Conservation (phyloP, 2,888 invertebrate genomes). For the Athalia cordata region DNA sequence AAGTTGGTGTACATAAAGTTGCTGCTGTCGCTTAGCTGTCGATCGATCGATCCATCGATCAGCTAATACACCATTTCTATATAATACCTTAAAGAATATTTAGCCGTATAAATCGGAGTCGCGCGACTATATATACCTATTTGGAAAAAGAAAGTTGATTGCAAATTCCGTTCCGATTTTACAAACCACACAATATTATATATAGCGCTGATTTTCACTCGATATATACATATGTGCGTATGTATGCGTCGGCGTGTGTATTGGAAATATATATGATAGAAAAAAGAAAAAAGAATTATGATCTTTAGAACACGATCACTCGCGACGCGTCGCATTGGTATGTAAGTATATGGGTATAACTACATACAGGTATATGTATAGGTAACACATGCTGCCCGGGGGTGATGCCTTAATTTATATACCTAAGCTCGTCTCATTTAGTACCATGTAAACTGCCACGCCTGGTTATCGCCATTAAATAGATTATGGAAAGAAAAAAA, state of each 20-base stretch:
- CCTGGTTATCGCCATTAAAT: too few relatives aligned
- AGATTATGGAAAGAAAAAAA: neutral
- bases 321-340: too few relatives aligned
- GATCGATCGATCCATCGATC: too few relatives aligned
- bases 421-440: neutral
- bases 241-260: too few relatives aligned
- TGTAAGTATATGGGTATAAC: neutral
- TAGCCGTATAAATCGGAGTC: neutral
- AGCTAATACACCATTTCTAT: constrained; percentile 16
- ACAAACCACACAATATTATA: neutral
- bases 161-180: constrained; percentile 45
- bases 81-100: constrained; percentile 17
- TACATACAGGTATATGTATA: too few relatives aligned
- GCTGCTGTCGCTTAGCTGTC: too few relatives aligned
- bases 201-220: constrained; percentile 8
- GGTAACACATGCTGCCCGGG: constrained; percentile 2
- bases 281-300: too few relatives aligned
- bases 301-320: too few relatives aligned
- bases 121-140: constrained; percentile 5
- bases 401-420: constrained; percentile 42
- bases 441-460: neutral
- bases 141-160: constrained; percentile 44
- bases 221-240: neutral
- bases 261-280: too few relatives aligned
- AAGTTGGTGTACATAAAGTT: too few relatives aligned